A percentile compares a stretch with the other conserved stretches of the same genome.
Conservation (phyloP, 1,140 invertebrate species). For the Oryctes rhinoceros region DNA sequence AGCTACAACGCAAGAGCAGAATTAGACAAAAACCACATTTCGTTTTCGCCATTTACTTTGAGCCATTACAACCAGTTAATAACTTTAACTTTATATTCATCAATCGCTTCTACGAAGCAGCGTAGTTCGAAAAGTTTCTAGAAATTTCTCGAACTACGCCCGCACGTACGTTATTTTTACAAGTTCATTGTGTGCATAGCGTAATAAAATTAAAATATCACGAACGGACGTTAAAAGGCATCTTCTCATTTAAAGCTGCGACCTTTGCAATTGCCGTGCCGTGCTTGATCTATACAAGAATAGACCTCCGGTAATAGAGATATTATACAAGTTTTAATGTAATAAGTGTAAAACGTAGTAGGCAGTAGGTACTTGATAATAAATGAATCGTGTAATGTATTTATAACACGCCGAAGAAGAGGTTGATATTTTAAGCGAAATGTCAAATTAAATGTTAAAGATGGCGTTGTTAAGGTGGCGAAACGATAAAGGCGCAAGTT, state of each 20-base stretch:
- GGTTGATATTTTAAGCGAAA: not conserved
- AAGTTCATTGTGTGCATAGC: not conserved
- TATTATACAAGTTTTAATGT: slow-evolving; percentile 11
- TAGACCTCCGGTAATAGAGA: not conserved
- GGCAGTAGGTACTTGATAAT: not conserved
- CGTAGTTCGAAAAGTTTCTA: no score
- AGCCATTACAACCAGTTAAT: no score
- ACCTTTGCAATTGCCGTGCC: not conserved
- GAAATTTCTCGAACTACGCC: no score
- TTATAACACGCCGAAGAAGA: not conserved
- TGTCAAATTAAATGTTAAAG: slow-evolving; percentile 12
- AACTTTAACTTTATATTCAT: no score
- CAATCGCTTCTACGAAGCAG: no score
- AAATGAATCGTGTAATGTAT: slow-evolving; percentile 15
- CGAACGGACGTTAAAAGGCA: not conserved
- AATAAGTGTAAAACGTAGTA: not conserved
- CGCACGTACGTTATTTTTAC: no score
- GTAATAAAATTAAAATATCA: slow-evolving; percentile 3
- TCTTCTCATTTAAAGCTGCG: not conserved
- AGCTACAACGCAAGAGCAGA: no score
- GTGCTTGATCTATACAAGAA: not conserved
- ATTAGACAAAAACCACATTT: no score
- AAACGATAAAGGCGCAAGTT: not conserved
- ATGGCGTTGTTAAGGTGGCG: not conserved
- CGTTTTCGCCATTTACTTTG: no score